These are phyloP conservation scores for Phalloptychus januarius DNA, from an alignment of 2,797 vertebrate species.

Conservation along the genomic window DNA sequence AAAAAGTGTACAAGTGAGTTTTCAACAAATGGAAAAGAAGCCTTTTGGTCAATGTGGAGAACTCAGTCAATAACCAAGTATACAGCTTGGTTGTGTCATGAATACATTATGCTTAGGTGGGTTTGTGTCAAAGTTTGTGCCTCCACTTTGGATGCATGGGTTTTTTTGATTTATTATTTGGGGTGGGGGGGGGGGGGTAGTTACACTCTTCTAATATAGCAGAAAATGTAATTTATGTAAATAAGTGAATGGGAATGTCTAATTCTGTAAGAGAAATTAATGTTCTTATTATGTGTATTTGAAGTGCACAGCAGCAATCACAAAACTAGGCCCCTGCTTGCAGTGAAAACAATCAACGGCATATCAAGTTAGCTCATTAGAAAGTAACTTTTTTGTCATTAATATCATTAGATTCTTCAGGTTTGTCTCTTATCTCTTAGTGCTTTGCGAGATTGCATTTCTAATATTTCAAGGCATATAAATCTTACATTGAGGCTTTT, in stretches of 20 bases:
- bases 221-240: conserved; percentile 39
- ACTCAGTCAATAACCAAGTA: conserved; percentile 37
- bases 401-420: conserved; percentile 45
- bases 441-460: conserved; percentile 17
- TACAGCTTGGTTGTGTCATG: conserved; percentile 35
- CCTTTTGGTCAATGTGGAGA: conserved; percentile 23
- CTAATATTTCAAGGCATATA: conserved; percentile 28
- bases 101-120: conserved; percentile 13
- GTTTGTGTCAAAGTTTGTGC: background rate
- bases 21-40: conserved; percentile 19
- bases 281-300: conserved; percentile 52
- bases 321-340: conserved; percentile 41
- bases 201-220: conserved; percentile 36
- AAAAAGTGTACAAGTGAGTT: conserved; percentile 97
- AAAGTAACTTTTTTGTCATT: conserved; percentile 60
- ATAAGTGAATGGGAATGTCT: conserved; percentile 45
- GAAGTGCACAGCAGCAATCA: conserved; percentile 51
- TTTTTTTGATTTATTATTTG: conserved; percentile 29
- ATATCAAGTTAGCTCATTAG: conserved; percentile 63
- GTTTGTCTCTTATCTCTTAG: conserved; percentile 22
- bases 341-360: conserved; percentile 68
- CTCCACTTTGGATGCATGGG: conserved; percentile 14
- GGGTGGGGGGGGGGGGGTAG: conserved; percentile 37
- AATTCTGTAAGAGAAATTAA: conserved; percentile 50
- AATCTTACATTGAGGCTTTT: background rate